Percentiles rank a stretch among this genome's conserved stretches.
These are phyloP conservation scores for Acipenser transmontanus DNA, from an alignment of 2,797 vertebrate species.

Conservation along the genomic window DNA sequence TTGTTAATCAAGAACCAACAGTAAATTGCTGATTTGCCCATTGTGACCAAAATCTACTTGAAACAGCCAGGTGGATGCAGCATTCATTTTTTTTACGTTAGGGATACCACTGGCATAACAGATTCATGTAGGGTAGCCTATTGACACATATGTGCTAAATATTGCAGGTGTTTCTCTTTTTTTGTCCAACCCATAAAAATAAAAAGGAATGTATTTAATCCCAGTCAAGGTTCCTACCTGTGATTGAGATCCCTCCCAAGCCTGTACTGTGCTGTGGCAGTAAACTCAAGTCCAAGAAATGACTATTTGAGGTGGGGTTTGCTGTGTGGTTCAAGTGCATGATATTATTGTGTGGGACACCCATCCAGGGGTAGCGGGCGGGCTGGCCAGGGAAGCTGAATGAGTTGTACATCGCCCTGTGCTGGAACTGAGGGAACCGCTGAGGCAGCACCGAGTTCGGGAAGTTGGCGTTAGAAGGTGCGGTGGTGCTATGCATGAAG, in stretches of 20 bases:
- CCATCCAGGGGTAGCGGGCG: constrained; percentile 93
- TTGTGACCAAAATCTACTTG: too few relatives aligned
- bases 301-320: constrained; percentile 90
- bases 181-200: neutral
- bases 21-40: too few relatives aligned
- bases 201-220: neutral
- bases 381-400: constrained; percentile 90
- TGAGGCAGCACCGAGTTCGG: constrained; percentile 71
- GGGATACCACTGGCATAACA: neutral
- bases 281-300: constrained; percentile 96
- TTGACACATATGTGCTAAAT: neutral
- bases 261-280: constrained; percentile 92
- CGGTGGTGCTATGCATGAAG: constrained; percentile 61
- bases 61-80: too few relatives aligned
- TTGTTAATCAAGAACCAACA: too few relatives aligned
- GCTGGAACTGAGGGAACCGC: constrained; percentile 85
- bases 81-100: neutral
- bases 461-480: constrained; percentile 68
- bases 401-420: constrained; percentile 92
- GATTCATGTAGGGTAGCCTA: neutral
- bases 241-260: constrained; percentile 95
- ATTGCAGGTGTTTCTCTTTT: neutral
- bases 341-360: constrained; percentile 89
- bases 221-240: constrained; percentile 68
- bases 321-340: constrained; percentile 98